Evolutionary conservation across 2,113 vertebrate species (phyloP), one percentile per base, ranked within the genome.

Genomic region (Rhabdomys dilectus): DNA sequence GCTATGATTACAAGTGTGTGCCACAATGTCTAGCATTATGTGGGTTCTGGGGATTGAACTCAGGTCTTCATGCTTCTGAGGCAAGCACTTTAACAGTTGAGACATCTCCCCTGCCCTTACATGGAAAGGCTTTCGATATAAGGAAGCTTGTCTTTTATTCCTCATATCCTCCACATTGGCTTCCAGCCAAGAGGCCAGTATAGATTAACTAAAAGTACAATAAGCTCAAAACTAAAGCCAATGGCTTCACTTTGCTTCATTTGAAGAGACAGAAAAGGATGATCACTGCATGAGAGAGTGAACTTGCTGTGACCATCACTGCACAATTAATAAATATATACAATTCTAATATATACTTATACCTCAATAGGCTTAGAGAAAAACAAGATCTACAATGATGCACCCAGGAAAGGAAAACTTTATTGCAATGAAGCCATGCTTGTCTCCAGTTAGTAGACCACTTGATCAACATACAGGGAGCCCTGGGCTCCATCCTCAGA

Each of bases 131-230:
- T 84, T 81, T 72, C 29, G 39, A 90, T 8, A 88, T n/a, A 36
- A 53, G 24, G 51, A 89, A 80, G 3, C 7, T 88, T 51, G 70
- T 86, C 81, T 82, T 68, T 94, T 78, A 77, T 76, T 62, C 87
- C 29, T 86, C 39, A 36, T 6, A 21, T 31, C 88, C 34, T 91
- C 76, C 58, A 77, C 2, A 39, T 11, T 34, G 84, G 19, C 42
- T 93, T 85, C 48, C 26, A 90, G n/a, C 72, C 89, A 82, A 95
- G 56, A 94, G 5, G 17, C 22, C 58, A 96, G 85, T 42, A 76
- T 22, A 7, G 48, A 78, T 73, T 56, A 95, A 70, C 9, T 39
- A 31, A 29, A 91, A 96, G 26, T 53, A 97, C 53, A 96, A 78
- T 86, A 72, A 95, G 51, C 12, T 68, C 66, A 31, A 21, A 77